Conservation (phyloP, 2,888 invertebrate genomes). For the Drosophila hawaiiensis region DNA sequence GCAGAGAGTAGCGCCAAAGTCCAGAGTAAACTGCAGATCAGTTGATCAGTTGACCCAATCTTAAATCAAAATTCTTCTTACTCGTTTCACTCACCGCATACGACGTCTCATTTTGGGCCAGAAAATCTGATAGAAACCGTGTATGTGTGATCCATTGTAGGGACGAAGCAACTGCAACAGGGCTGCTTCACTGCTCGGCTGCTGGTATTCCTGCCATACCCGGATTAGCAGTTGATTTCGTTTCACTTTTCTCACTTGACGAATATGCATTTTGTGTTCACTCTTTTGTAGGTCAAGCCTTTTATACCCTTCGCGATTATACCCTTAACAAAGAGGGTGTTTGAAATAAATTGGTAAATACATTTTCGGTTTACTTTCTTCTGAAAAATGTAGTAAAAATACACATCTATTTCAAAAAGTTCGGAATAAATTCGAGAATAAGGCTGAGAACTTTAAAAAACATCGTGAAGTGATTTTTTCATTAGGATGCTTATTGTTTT, state of each 20-base stretch:
- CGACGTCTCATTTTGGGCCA: slow-evolving; percentile 55
- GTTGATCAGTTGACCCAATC: neutral
- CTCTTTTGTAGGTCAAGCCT: neutral
- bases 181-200: neutral
- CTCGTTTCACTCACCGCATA: slow-evolving; percentile 59
- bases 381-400: neutral
- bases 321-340: neutral
- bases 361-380: neutral
- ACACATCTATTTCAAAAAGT: neutral
- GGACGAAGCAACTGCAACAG: slow-evolving; percentile 54
- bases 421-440: neutral
- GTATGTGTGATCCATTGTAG: slow-evolving; percentile 59
- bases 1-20: slow-evolving; percentile 66
- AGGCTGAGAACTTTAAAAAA: neutral
- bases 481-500: neutral
- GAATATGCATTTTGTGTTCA: slow-evolving; percentile 35
- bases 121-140: slow-evolving; percentile 67
- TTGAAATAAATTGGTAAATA: neutral
- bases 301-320: slow-evolving; percentile 38
- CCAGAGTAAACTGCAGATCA: slow-evolving; percentile 71
- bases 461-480: neutral
- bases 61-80: neutral
- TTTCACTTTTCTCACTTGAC: slow-evolving; percentile 14
- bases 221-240: slow-evolving; percentile 3
- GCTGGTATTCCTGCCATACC: slow-evolving; percentile 24